Percentiles rank a stretch among this genome's conserved stretches.
phyloP scores from a whole-genome alignment of 2,888 invertebrate species.

The Augiades crinisus region DNA sequence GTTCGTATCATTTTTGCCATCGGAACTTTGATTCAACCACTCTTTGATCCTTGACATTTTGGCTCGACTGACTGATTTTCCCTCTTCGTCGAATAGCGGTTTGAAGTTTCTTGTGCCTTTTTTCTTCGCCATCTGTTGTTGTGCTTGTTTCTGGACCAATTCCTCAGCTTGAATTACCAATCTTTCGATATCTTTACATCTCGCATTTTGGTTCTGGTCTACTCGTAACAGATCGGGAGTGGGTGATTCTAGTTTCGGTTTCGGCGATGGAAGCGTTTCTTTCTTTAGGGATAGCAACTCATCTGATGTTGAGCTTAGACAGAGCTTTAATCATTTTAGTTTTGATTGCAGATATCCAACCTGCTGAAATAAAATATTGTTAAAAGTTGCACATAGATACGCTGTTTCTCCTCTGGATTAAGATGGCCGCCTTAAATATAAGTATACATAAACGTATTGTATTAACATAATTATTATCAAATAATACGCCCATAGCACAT shows the following conservation, averaged over 20 bases:
- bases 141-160: constrained; percentile 84
- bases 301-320: too few relatives aligned
- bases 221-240: constrained; percentile 73
- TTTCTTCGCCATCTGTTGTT: constrained; percentile 69
- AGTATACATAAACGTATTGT: too few relatives aligned
- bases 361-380: too few relatives aligned
- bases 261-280: constrained; percentile 54
- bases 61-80: constrained; percentile 68
- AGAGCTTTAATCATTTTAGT: too few relatives aligned
- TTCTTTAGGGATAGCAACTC: too few relatives aligned
- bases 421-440: too few relatives aligned
- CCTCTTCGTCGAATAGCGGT: constrained; percentile 75
- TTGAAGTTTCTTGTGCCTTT: constrained; percentile 73
- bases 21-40: constrained; percentile 83
- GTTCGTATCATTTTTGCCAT: constrained; percentile 63
- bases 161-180: constrained; percentile 91
- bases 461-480: too few relatives aligned
- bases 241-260: constrained; percentile 59
- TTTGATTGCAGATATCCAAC: too few relatives aligned
- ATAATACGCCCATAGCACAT: too few relatives aligned
- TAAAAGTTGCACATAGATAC: too few relatives aligned
- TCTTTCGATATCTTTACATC: constrained; percentile 85
- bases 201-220: constrained; percentile 70
- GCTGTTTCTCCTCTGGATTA: too few relatives aligned
- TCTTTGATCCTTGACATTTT: constrained; percentile 87